Base-by-base conservation (phyloP, 2,888 invertebrate genomes). In the Tetanocera ferruginea region DNA sequence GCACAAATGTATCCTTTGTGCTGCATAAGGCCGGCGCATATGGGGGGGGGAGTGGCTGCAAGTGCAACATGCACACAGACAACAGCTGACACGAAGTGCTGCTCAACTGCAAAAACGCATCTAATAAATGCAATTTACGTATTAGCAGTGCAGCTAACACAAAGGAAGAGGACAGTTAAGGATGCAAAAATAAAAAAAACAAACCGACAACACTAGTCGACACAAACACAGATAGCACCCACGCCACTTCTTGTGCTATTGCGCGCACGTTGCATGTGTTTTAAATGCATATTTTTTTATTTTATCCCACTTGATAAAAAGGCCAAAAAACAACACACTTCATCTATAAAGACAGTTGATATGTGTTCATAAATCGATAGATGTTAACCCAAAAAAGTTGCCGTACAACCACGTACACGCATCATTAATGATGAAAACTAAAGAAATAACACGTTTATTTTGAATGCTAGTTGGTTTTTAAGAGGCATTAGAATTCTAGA, bases 31-130 rank as follows among this genome's bases (percentile, higher is more conserved):
- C 34, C 23, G 14, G 43, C 2, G 11, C 11, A 14, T 6, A 1
- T 69, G 6, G 23, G 6, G 0, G 0, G 28, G 4, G 85, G 80
- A 0, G 80, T 78, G 19, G 14, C 78, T 3, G 60, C 28, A 64
- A 64, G 34, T 34, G 64, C 17, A 64, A 34, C 6, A 64, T 9
- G 31, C 28, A 62, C 25, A 5, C 8, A 19, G 8, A 62, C 6
- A 2, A 31, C 8, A 60, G 28, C 6, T 11, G 8, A 60, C 23
- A 60, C 28, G 60, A 25, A 60, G 8, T 28, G 3, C 6, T 9
- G 9, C 11, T 28, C 28, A 60, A 28, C 17, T 28, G 60, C 19
- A 69, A 69, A 69, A 49, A 49, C 69, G 43, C 69, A 69, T 69
- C 51, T 14, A 69, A 69, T 25, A 49, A 69, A 69, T 69, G 69